A percentile compares a stretch with the other conserved stretches of the same genome.
Evolutionary conservation across 2,113 vertebrate genomes (phyloP).

Genomic region (Sphyrna mokarran): DNA sequence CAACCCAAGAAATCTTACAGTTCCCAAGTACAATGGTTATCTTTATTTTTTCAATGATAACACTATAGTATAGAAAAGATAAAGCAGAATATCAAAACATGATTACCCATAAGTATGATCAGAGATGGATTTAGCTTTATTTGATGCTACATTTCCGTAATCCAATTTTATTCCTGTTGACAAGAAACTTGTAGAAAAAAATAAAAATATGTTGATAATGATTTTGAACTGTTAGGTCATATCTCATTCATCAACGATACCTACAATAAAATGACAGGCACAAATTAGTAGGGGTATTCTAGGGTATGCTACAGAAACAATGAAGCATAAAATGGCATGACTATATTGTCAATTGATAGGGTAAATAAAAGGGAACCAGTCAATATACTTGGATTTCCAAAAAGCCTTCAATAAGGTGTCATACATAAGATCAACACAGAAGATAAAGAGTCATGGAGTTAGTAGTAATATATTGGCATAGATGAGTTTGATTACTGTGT

Average conservation of each 20-base stretch:
- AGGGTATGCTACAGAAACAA: not conserved
- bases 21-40: not conserved
- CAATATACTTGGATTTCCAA: not conserved
- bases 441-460: not conserved
- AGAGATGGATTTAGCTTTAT: conserved; percentile 31
- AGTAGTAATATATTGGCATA: not conserved
- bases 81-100: not conserved
- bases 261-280: not conserved
- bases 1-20: not conserved
- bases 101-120: not conserved
- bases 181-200: not conserved
- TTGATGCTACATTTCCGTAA: conserved; percentile 22
- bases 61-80: not conserved
- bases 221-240: not conserved
- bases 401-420: not conserved
- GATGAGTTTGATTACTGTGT: not conserved
- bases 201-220: conserved; percentile 6
- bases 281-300: not conserved
- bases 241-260: not conserved
- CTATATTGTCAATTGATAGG: not conserved
- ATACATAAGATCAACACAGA: not conserved
- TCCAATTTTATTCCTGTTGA: not conserved
- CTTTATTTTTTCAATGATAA: not conserved
- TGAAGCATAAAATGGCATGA: not conserved
- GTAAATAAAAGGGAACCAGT: not conserved